These are phyloP conservation scores for Podiceps cristatus DNA, from an alignment of 2,113 vertebrate species.

Conservation along the genomic window DNA sequence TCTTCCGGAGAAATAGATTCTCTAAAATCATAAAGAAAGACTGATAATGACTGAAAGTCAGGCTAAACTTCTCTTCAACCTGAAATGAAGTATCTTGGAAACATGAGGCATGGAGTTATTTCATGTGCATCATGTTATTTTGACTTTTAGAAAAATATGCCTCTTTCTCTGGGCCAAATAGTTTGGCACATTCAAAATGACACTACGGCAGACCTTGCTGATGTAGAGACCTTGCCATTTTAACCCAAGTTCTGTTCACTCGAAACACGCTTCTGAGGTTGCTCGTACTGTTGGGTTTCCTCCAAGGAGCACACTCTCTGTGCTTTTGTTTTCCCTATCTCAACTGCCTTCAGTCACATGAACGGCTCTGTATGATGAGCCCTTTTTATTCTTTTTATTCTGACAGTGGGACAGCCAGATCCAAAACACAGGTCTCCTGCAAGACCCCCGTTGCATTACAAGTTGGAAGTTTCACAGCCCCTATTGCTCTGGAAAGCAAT, in stretches of 20 bases:
- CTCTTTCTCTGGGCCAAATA: neutral
- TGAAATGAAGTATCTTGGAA: neutral
- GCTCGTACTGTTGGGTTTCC: accelerated
- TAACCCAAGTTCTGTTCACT: neutral
- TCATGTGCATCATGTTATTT: neutral
- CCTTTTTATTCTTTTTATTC: neutral
- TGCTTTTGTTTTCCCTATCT: neutral
- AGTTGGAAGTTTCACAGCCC: neutral
- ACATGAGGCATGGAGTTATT: neutral
- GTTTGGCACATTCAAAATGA: neutral
- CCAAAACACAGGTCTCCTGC: neutral
- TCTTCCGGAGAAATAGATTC: neutral
- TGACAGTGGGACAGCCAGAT: neutral
- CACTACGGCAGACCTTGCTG: neutral
- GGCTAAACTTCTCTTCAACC: neutral
- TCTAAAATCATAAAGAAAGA: neutral
- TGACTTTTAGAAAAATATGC: neutral
- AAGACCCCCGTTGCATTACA: neutral
- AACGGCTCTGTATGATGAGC: neutral
- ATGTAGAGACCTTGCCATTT: neutral
- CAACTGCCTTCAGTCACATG: neutral
- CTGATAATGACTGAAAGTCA: neutral
- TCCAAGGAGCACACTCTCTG: neutral
- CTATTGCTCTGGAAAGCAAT: neutral
- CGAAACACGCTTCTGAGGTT: accelerated